Evolutionary conservation across 1,140 invertebrate species (phyloP), one percentile per base, ranked within the genome.

Genomic region (Nephotettix cincticeps): DNA sequence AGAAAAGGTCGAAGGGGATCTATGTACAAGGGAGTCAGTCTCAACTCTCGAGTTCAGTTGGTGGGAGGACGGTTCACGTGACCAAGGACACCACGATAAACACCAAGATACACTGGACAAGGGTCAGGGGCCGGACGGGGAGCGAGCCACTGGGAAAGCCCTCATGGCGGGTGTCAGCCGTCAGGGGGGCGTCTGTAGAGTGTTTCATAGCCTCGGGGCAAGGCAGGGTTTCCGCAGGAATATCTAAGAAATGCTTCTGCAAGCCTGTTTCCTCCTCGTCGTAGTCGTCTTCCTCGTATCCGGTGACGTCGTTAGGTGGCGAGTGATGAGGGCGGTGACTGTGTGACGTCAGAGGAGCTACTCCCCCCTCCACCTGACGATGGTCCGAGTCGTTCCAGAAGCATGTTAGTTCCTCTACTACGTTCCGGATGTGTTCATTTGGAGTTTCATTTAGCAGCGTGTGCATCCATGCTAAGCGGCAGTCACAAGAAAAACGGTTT

Each of bases 401-500:
- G 79, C 91, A 93, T 69, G 85, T 87, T 32, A 91, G 83, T 47
- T 87, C 83, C 54, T 90, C 87, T 51, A 92, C 81, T 28, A 88
- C 86, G 70, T 86, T 84, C 72, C 85, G 86, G 69, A 91, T 85
- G 75, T 86, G 86, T 70, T 83, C 80, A 77, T 89, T 90, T 78
- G 87, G 87, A 70, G 91, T 92, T 71, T 91, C 89, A 79, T 91
- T 91, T 72, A 86, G 85, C 69, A 93, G 79, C 40, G 83, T 82
- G 80, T 90, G 89, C 80, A 92, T 88, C 91, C 91, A 93, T 66
- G 87, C 84, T 70, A 93, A 81, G 71, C 90, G 87, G 79, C 90
- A 92, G 83, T 93, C 90, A 81, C 91, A 93, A 71, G 58, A 25
- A 54, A 69, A 70, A 14, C 65, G 67, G 45, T 72, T 72, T 51